Evolutionary conservation across 64 coral and sea anemone species (phyloP), one percentile per base, ranked within the genome.

Genomic region (Montipora cactus): DNA sequence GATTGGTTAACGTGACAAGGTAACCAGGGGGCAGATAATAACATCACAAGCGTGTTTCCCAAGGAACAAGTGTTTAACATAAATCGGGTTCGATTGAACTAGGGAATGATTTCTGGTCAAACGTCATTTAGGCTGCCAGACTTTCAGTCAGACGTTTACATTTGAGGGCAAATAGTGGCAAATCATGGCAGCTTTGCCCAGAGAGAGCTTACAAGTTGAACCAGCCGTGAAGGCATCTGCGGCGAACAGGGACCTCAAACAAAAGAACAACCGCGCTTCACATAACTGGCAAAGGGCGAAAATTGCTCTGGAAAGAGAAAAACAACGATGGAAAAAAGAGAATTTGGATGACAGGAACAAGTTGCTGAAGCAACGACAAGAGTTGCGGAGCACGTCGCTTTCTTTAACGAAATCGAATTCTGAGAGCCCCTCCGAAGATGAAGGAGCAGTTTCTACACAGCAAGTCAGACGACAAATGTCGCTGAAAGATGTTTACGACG

Each of bases 401-500:
- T 49, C 7, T 49, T 22, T 86, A 46, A 49, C 82, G 20, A 86
- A 59, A 49, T 86, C 46, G 3, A 59, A 86, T 23, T 86, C 82
- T 49, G 16, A 71, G 16, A 0, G 71, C 5, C 7, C 53, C 0
- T 49, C 82, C 9, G 82, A 86, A 50, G 46, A 20, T 5, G 45
- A n/a, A 12, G 18, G 62, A 7, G 16, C 82, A 8, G 46, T 45
- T 47, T 5, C 45, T 13, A 2, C 46, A 45, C 3, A 18, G 21
- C 5, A 16, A 4, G 44, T 76, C 44, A 72, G 20, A 11, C 37
- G 59, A 12, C 82, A 47, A 11, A 22, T 86, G 62, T 86, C 82
- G 22, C 47, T 86, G 66, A 86, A 86, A 86, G 82, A 86, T 52
- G 82, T 86, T 4, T 72, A 86, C 82, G 82, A 86, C 15, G 66